phyloP scores from a whole-genome alignment of 2,113 vertebrate species.

The Morone chrysops region DNA sequence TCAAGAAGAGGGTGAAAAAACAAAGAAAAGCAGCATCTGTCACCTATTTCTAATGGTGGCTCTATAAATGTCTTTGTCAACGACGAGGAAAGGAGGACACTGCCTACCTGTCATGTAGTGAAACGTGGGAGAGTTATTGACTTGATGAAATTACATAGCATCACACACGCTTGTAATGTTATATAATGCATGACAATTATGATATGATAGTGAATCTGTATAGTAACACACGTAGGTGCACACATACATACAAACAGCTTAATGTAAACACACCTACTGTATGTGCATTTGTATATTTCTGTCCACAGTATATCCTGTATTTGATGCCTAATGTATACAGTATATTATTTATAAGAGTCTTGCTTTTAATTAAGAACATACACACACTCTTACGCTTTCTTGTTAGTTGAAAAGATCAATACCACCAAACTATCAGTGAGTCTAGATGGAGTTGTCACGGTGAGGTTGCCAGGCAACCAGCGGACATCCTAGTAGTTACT shows the following conservation, averaged over 20 bases:
- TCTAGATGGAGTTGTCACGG: no score
- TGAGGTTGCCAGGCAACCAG: no score
- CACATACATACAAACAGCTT: not conserved
- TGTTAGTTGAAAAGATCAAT: no score
- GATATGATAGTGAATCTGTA: not conserved
- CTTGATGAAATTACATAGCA: not conserved
- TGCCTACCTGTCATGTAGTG: not conserved
- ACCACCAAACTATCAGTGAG: no score
- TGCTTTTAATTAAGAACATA: no score
- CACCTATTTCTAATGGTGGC: not conserved
- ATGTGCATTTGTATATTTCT: no score
- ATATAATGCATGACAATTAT: slow-evolving; percentile 8
- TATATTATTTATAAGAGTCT: no score
- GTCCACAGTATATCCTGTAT: no score
- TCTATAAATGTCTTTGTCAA: slow-evolving; percentile 16
- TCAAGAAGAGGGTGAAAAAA: slow-evolving; percentile 8
- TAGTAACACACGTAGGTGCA: not conserved
- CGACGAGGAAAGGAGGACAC: not conserved
- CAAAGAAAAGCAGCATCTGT: not conserved
- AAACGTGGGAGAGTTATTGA: slow-evolving; percentile 3
- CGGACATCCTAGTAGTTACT: no score
- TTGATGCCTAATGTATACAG: no score
- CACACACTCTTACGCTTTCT: no score
- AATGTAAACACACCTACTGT: not conserved
- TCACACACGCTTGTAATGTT: not conserved